phyloP scores from a whole-genome alignment of 2,888 invertebrate genomes.

The Macaria notata region DNA sequence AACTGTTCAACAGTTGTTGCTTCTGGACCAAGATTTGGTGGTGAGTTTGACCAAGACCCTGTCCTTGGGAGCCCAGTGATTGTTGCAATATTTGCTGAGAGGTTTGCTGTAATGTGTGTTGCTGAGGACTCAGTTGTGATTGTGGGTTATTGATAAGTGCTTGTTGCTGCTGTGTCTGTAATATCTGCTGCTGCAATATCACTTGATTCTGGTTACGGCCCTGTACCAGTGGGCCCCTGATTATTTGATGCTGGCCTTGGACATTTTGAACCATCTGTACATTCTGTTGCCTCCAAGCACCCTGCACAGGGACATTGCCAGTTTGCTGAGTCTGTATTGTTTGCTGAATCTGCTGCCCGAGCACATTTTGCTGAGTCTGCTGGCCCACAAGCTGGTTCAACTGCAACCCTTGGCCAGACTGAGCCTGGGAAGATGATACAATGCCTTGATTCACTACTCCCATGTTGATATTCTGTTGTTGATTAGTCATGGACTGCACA shows the following conservation, averaged over 20 bases:
- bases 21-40: conserved; percentile 78
- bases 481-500: conserved; percentile 67
- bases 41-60: conserved; percentile 73
- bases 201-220: conserved; percentile 76
- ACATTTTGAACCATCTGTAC: conserved; percentile 78
- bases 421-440: conserved; percentile 67
- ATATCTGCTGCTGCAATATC: conserved; percentile 81
- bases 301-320: conserved; percentile 62
- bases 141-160: conserved; percentile 72
- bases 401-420: conserved; percentile 63
- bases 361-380: conserved; percentile 62
- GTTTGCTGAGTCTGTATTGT: conserved; percentile 68
- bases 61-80: conserved; percentile 78
- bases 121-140: conserved; percentile 79
- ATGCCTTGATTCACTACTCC: conserved; percentile 70
- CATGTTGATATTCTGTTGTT: conserved; percentile 74
- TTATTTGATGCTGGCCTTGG: conserved; percentile 79
- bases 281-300: conserved; percentile 75
- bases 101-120: conserved; percentile 76
- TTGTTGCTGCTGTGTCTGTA: conserved; percentile 77
- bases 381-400: conserved; percentile 72
- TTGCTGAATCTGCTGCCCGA: conserved; percentile 78
- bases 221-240: conserved; percentile 72
- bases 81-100: conserved; percentile 84
- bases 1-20: conserved; percentile 82